These are phyloP conservation scores for Phortica variegata DNA, from an alignment of 1,140 invertebrate genomes.

Conservation along the genomic window DNA sequence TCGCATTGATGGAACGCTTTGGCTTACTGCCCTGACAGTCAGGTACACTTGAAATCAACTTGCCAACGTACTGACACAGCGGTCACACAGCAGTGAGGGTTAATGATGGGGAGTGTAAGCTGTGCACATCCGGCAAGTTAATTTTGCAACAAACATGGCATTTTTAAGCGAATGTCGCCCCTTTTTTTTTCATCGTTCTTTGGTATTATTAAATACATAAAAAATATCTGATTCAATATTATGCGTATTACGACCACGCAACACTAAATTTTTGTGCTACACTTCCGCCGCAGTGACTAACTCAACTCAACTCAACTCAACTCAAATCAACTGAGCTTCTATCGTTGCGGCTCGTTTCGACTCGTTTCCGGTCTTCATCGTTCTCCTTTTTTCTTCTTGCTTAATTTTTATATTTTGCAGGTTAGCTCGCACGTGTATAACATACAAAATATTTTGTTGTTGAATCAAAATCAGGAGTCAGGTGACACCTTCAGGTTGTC, in stretches of 20 bases:
- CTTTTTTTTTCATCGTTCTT: slow-evolving; percentile 2
- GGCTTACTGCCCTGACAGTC: neutral
- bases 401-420: too few species aligned
- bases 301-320: neutral
- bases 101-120: slow-evolving; percentile 36
- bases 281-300: slow-evolving; percentile 29
- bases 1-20: neutral
- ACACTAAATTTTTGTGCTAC: slow-evolving; percentile 55
- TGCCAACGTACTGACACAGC: slow-evolving; percentile 7
- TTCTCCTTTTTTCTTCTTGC: too few species aligned
- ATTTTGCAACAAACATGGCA: slow-evolving; percentile 16
- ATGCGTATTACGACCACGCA: too few species aligned
- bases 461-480: too few species aligned
- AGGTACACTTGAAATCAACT: slow-evolving; percentile 7
- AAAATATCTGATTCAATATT: slow-evolving; percentile 12
- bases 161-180: neutral
- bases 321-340: neutral
- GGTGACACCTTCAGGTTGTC: too few species aligned
- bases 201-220: slow-evolving; percentile 20
- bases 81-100: slow-evolving; percentile 10
- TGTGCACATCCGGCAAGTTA: slow-evolving; percentile 43
- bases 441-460: too few species aligned
- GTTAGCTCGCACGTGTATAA: too few species aligned
- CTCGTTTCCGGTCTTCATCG: slow-evolving; percentile 1
- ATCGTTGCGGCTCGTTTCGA: neutral